These are phyloP conservation scores for Synergus umbraculus DNA, from an alignment of 2,888 invertebrate species.

Conservation along the genomic window DNA sequence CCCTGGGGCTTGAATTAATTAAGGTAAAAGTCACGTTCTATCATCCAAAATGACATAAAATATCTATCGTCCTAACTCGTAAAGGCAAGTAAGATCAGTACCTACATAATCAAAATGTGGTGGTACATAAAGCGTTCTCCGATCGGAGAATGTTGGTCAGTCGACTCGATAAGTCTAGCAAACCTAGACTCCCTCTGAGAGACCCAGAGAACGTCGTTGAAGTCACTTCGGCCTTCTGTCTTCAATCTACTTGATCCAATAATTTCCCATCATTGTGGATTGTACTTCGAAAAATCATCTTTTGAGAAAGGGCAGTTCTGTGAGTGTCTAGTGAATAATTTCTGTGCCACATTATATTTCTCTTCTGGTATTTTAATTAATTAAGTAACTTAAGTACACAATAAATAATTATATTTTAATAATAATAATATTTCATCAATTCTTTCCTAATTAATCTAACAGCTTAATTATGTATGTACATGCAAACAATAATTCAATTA, in stretches of 20 bases:
- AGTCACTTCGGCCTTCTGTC: background rate
- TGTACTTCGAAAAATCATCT: background rate
- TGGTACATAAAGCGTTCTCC: constrained; percentile 44
- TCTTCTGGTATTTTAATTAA: background rate
- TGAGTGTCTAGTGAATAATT: background rate
- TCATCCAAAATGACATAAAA: background rate
- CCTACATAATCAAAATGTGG: constrained; percentile 23
- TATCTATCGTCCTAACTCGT: constrained; percentile 5
- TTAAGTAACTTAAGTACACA: background rate
- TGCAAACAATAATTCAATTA: background rate
- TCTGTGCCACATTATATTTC: background rate
- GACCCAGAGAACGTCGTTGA: background rate
- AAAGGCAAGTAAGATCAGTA: background rate
- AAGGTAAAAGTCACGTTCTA: background rate
- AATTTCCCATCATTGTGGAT: background rate
- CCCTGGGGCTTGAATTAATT: background rate
- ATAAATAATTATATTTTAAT: no score
- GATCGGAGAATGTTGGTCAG: constrained; percentile 42
- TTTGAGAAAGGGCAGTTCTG: background rate
- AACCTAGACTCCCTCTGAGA: constrained; percentile 18
- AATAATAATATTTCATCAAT: no score
- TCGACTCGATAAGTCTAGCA: constrained; percentile 36
- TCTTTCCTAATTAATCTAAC: no score
- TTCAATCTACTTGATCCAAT: background rate
- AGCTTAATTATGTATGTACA: background rate